Percentiles rank a stretch among this genome's conserved stretches.
Evolutionary conservation across 2,797 vertebrate genomes (phyloP).

Genomic region (Crypturellus tataupa): DNA sequence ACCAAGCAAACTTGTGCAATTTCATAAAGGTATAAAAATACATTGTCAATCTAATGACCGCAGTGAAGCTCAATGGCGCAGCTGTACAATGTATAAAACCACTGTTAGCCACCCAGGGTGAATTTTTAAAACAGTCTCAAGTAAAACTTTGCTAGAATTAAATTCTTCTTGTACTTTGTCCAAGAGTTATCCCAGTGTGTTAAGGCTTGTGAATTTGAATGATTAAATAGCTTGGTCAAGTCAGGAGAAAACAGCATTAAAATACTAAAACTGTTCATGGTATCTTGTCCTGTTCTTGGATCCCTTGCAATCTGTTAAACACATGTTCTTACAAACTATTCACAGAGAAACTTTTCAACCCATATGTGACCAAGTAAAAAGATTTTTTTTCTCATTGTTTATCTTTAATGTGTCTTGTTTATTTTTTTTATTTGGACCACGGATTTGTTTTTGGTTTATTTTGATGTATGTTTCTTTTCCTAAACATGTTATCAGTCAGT

Average conservation of each 20-base stretch:
- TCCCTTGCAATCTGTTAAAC: not conserved
- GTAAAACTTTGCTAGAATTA: not conserved
- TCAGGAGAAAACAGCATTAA: not conserved
- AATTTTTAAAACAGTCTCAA: not conserved
- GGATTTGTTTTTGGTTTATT: not conserved
- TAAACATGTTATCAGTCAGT: not conserved
- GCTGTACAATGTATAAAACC: not conserved
- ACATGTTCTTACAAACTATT: not conserved
- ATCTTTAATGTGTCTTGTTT: not conserved
- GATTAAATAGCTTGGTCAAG: not conserved
- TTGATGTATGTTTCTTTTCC: not conserved
- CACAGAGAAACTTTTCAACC: not conserved
- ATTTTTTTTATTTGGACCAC: not conserved
- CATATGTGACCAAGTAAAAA: not conserved
- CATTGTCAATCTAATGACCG: not conserved
- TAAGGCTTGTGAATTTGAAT: not conserved
- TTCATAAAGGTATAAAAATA: not conserved
- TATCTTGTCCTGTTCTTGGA: not conserved
- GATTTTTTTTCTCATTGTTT: not conserved
- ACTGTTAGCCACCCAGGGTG: not conserved
- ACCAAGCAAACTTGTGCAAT: fast-evolving
- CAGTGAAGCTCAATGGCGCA: not conserved
- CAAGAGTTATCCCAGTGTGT: not conserved
- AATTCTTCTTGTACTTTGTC: not conserved
- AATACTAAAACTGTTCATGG: not conserved